phyloP scores from a whole-genome alignment of 2,888 invertebrate genomes.

The Aphidius colemani region DNA sequence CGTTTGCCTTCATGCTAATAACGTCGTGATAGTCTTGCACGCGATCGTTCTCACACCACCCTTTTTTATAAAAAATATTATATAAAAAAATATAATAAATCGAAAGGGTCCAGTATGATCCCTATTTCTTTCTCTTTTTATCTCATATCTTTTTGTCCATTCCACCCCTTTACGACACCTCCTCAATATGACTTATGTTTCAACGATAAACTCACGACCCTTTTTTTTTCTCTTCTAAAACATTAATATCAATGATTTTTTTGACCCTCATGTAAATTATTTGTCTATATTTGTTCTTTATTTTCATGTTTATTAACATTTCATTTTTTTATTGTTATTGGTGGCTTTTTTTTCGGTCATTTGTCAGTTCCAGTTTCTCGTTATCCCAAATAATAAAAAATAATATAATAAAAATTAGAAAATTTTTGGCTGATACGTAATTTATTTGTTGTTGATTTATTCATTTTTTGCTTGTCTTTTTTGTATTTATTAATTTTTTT shows the following conservation, averaged over 20 bases:
- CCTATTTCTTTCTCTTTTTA: constrained; percentile 23
- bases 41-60: constrained; percentile 49
- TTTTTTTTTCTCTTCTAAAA: constrained; percentile 4
- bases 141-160: constrained; percentile 28
- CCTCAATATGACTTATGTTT: constrained; percentile 44
- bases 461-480: too few relatives aligned
- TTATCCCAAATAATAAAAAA: constrained; percentile 1
- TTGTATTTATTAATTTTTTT: too few relatives aligned
- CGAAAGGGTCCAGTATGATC: background rate
- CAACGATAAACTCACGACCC: constrained; percentile 29
- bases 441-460: too few relatives aligned
- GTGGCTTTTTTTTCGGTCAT: constrained; percentile 21
- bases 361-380: constrained; percentile 21
- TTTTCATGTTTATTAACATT: background rate
- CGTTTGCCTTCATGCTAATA: constrained; percentile 53
- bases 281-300: background rate
- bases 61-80: constrained; percentile 4
- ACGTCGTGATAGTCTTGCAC: constrained; percentile 48
- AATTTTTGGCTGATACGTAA: too few relatives aligned
- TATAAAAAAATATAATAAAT: background rate
- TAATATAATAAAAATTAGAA: background rate
- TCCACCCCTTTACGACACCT: constrained; percentile 37
- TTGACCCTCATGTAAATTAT: constrained; percentile 30
- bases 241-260: constrained; percentile 27
- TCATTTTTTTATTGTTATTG: constrained; percentile 7